phyloP scores from a whole-genome alignment of 2,797 vertebrate species.

The Melanotaenia boesemani region DNA sequence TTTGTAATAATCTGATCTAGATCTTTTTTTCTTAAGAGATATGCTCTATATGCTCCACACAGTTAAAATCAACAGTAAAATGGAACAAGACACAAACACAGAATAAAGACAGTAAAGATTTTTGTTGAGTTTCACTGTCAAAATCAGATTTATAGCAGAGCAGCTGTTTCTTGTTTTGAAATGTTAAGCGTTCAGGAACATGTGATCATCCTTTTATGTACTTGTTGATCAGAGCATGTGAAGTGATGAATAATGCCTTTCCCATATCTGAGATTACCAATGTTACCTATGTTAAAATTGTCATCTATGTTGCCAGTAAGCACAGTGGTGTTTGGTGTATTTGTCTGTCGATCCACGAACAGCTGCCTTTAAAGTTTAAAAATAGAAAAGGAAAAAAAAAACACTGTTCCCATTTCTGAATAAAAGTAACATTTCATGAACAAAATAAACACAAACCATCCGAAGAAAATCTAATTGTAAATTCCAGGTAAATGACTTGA shows the following conservation, averaged over 20 bases:
- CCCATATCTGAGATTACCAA: slow-evolving; percentile 6
- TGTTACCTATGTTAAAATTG: slow-evolving; percentile 5
- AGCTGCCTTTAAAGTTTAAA: slow-evolving; percentile 40
- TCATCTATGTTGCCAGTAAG: slow-evolving; percentile 14
- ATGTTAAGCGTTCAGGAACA: neutral
- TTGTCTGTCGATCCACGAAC: neutral
- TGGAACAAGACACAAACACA: neutral
- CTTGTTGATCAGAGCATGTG: slow-evolving; percentile 22
- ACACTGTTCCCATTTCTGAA: slow-evolving; percentile 29
- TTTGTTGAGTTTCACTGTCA: slow-evolving; percentile 17
- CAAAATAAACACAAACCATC: slow-evolving; percentile 37
- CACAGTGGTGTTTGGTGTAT: slow-evolving; percentile 1
- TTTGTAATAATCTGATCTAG: slow-evolving; percentile 12
- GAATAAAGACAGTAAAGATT: slow-evolving; percentile 11
- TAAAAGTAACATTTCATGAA: slow-evolving; percentile 18
- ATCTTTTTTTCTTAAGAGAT: slow-evolving; percentile 23
- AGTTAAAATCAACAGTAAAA: slow-evolving; percentile 3
- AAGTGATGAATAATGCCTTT: slow-evolving; percentile 17
- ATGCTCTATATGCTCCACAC: slow-evolving; percentile 9
- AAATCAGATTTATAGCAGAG: slow-evolving; percentile 19
- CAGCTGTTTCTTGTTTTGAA: neutral
- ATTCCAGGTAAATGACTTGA: too few relatives aligned
- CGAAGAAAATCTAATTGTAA: slow-evolving; percentile 3
- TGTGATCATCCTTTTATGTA: slow-evolving; percentile 10
- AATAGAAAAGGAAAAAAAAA: neutral